phyloP scores from a whole-genome alignment of 2,888 invertebrate genomes.

The Harmothoe impar region DNA sequence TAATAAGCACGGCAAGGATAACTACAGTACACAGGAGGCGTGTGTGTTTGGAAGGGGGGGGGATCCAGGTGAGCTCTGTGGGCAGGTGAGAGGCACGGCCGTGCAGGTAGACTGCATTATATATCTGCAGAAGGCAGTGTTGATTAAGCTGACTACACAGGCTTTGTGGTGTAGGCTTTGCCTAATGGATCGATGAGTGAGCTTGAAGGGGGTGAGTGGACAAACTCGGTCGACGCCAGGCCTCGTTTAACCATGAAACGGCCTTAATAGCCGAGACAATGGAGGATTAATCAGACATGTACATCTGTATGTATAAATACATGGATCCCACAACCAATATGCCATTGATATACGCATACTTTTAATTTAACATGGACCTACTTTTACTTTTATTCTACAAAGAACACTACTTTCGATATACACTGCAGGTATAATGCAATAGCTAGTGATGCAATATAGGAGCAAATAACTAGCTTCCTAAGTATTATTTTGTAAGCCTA shows the following conservation, averaged over 20 bases:
- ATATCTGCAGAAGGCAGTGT: neutral
- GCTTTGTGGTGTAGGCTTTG: neutral
- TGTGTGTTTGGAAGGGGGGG: neutral
- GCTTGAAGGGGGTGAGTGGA: neutral
- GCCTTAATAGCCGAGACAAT: neutral
- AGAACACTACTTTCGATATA: too few relatives aligned
- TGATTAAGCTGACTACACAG: slow-evolving; percentile 23
- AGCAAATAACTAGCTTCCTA: too few relatives aligned
- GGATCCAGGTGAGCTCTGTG: neutral
- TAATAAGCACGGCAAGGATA: neutral
- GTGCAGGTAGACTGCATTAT: too few relatives aligned
- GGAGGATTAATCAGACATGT: neutral
- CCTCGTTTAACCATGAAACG: slow-evolving; percentile 19
- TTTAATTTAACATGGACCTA: too few relatives aligned
- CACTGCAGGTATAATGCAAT: too few relatives aligned
- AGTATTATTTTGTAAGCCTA: too few relatives aligned
- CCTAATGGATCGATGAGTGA: slow-evolving; percentile 30
- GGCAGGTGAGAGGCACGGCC: neutral
- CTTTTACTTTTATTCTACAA: too few relatives aligned
- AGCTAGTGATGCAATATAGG: too few relatives aligned
- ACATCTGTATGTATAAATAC: too few relatives aligned
- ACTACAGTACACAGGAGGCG: too few relatives aligned
- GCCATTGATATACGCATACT: too few relatives aligned
- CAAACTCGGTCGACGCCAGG: neutral
- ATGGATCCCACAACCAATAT: too few relatives aligned